Base-by-base conservation (phyloP, 2,113 vertebrate species). In the Phalacrocorax aristotelis region DNA sequence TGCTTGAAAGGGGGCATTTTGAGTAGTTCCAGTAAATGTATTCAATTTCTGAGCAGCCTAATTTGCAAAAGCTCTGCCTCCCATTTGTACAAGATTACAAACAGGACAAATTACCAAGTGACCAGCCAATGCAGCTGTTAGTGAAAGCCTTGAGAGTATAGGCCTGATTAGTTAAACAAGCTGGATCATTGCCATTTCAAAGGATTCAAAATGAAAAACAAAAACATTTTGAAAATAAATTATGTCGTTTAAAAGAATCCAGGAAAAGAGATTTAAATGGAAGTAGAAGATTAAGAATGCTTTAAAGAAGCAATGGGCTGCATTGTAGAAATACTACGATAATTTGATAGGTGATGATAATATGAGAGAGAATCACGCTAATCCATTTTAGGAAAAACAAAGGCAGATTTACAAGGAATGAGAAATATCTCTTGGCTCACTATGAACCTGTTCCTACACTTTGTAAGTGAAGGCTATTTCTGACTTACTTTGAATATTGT, bases 191-290 rank as follows among this genome's bases (percentile, higher is more conserved):
- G 76, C 72, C 29, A 81, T 87, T 94, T 90, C 34, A 86, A 78
- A 65, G 49, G 55, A 87, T 93, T 96, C 32, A 86, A 83, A 92
- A 80, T 78, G 38, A 55, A 87, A 92, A 90, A 52, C 77, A 89
- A 58, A 87, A 84, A 22, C 20, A 57, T 75, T 87, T 38, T 55
- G 48, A 64, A 92, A 93, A 85, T 66, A 88, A 92, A 69, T 89
- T 26, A 10, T 9, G 3, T 0, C 4, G 46, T 62, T 83, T 76
- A 44, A 57, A 89, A 62, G 25, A 87, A 89, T 71, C 71, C 12
- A 22, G 2, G 2, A 9, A 60, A 76, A 40, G 3, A 72, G 7
- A 65, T 69, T 87, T 72, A 72, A 92, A 16, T 64, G 38, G 19
- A 86, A 87, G 29, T 40, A 70, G 78, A 69, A 68, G 34, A 71